Conservation (phyloP, 1,140 invertebrate species). For the Nebria ingens region DNA sequence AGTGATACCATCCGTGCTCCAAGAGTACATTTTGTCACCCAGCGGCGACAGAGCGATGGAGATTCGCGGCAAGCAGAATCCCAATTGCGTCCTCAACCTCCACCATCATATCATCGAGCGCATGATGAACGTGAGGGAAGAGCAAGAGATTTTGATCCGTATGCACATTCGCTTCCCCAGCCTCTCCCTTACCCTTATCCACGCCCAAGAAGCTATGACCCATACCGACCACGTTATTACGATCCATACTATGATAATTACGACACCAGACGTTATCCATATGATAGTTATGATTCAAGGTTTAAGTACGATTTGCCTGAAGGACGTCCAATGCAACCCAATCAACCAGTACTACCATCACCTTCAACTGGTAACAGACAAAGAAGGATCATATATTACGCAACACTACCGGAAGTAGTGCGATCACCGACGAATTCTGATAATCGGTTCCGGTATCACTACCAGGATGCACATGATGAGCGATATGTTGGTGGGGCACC, state of each 20-base stretch:
- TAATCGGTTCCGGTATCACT: background rate
- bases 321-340: background rate
- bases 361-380: conserved; percentile 20
- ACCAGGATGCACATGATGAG: conserved; percentile 13
- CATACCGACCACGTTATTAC: conserved; percentile 11
- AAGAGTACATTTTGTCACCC: conserved; percentile 28
- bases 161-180: background rate
- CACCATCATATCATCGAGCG: background rate
- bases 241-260: conserved; percentile 6
- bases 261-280: background rate
- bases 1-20: conserved; percentile 20
- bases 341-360: background rate
- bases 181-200: background rate
- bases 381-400: conserved; percentile 38
- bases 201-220: conserved; percentile 8
- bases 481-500: conserved; percentile 14
- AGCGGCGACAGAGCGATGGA: conserved; percentile 13
- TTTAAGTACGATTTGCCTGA: background rate
- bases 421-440: conserved; percentile 30
- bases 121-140: background rate
- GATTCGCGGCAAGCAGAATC: background rate
- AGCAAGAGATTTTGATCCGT: conserved; percentile 2
- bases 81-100: background rate
- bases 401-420: conserved; percentile 38
- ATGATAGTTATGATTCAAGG: background rate